Evolutionary conservation across 2,888 invertebrate species (phyloP), one percentile per base, ranked within the genome.

Genomic region (Galeruca laticollis): DNA sequence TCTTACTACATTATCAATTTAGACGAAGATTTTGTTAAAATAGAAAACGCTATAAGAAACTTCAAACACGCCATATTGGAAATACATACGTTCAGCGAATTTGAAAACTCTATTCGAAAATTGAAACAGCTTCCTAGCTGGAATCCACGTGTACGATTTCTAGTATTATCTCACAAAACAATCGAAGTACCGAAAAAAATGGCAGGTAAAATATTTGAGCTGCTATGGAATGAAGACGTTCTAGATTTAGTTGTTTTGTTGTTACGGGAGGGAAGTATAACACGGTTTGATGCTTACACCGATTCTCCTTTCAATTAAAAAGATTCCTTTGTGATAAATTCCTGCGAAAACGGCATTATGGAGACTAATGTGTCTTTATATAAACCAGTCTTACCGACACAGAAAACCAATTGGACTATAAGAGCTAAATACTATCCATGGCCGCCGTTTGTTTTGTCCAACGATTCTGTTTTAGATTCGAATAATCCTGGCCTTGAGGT

Each of bases 261-360:
- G 11, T 57, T 37, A 57, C n/a, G 35, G 35, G 15, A 8, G 2
- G 18, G 18, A 57, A 35, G 35, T 57, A 57, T 10, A 1, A 57
- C 57, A 8, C 15, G 10, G 18, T 57, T 33, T 35, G 35, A 37
- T 15, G 35, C 18, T 18, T 57, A 57, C 52, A 20, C 18, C 0
- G 21, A 18, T 9, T 21, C 13, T 21, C 21, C 52, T 13, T 52
- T 52, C 9, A 26, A 13, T 21, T 31, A 1, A 35, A 33, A 57
- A 11, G 20, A 20, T 35, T 18, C 57, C 15, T 10, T 11, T 2
- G 18, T 20, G 5, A 31, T 57, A 11, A 57, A 57, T 20, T 57
- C 57, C 1, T 57, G 57, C 18, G 35, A 35, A 35, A 18, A 18
- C 20, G 57, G 57, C 33, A 37, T 35, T 35, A 35, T 57, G 10